These are phyloP conservation scores for Perithous albicinctus DNA, from an alignment of 2,888 invertebrate species.

Conservation along the genomic window DNA sequence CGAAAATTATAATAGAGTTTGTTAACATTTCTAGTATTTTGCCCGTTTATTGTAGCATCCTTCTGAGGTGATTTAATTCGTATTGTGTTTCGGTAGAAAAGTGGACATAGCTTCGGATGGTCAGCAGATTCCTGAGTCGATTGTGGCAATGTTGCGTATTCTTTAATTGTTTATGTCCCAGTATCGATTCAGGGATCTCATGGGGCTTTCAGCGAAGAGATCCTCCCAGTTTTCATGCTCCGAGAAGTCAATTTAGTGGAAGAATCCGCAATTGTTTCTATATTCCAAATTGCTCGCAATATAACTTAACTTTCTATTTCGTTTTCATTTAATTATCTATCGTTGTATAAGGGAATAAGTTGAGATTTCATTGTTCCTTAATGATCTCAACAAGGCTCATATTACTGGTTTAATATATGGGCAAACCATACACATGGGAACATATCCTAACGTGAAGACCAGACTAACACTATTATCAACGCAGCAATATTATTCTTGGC, in stretches of 20 bases:
- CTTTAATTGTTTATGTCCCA: too few relatives aligned
- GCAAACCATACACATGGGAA: not conserved
- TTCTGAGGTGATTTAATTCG: not conserved
- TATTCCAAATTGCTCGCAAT: not conserved
- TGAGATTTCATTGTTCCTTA: not conserved
- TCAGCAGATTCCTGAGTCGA: not conserved
- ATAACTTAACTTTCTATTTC: not conserved
- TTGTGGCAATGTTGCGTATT: not conserved
- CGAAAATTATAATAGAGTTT: not conserved
- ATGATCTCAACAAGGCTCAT: not conserved
- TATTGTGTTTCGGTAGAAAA: not conserved
- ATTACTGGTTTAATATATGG: not conserved
- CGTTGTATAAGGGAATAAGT: not conserved
- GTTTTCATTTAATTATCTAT: not conserved
- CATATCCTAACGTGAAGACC: not conserved
- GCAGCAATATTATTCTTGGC: not conserved
- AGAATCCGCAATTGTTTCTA: not conserved
- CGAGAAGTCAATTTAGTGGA: not conserved
- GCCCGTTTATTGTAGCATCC: not conserved
- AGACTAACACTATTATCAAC: not conserved
- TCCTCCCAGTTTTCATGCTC: not conserved
- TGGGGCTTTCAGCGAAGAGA: not conserved
- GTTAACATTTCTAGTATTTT: not conserved
- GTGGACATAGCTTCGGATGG: not conserved
- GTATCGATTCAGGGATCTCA: too few relatives aligned